Base-by-base conservation (phyloP, 2,113 vertebrate genomes). In the Crotophaga sulcirostris region DNA sequence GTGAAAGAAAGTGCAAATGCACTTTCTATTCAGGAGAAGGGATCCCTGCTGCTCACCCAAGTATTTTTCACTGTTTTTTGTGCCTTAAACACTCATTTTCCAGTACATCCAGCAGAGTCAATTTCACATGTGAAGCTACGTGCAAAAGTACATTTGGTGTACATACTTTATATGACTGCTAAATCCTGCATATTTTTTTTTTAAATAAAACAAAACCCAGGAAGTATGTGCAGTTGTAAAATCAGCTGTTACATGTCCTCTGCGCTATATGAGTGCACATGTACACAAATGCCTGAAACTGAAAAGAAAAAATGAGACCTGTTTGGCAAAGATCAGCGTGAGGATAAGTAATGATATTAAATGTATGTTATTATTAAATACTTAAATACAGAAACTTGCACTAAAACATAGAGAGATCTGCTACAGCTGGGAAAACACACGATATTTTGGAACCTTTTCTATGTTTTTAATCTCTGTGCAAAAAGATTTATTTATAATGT, bases 1-100 rank as follows among this genome's bases (percentile, higher is more conserved):
- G 28, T 55, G n/a, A 74, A 80, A 75, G 33, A 63, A 64, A 77
- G 3, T 49, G 17, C 8, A 84, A 86, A 74, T 0, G 0, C 0
- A 7, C 1, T 31, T 55, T 55, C 16, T 47, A 2, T 63, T 81
- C 28, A 73, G 13, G 21, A 29, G 56, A 49, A 51, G 51, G 11
- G 6, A 3, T 51, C 6, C 26, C 38, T n/a, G 25, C 3, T 75
- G 33, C 8, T 78, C 34, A 72, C 34, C 8, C 10, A 82, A 90
- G 82, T 51, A 72, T 34, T 68, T 89, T 75, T 29, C 9, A 12
- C 15, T 13, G 0, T 11, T 64, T 80, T 38, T 62, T 77, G 10
- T 77, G 16, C 17, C 29, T 81, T 62, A 89, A 89, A 17, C 10
- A 24, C 68, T 83, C 1, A 24, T 34, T 75, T 74, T 14, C 25